Percentiles rank a stretch among this genome's conserved stretches.
Conservation (phyloP, 2,797 vertebrate genomes). For the Myotis daubentonii region DNA sequence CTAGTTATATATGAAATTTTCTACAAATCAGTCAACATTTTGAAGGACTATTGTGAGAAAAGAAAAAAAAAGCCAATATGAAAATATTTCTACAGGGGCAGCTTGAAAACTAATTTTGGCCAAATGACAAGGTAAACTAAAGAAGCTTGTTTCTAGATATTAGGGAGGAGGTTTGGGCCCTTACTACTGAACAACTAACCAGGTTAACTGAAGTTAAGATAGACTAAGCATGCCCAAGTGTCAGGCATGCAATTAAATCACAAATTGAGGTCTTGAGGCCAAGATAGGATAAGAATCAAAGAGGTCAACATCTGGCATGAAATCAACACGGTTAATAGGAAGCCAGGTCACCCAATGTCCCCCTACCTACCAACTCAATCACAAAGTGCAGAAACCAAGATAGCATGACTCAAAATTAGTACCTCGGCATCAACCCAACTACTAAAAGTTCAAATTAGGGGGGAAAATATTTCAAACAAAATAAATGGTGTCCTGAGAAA, state of each 20-base stretch:
- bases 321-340: background rate
- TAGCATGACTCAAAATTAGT: slow-evolving; percentile 16
- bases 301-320: background rate
- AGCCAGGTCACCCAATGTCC: background rate
- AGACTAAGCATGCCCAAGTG: background rate
- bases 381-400: slow-evolving; percentile 41
- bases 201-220: background rate
- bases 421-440: background rate
- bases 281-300: background rate
- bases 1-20: background rate
- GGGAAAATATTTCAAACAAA: background rate
- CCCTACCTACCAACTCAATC: background rate
- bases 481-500: slow-evolving; percentile 32
- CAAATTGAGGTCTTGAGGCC: background rate
- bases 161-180: background rate
- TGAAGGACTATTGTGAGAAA: slow-evolving; percentile 19
- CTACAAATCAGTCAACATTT: background rate
- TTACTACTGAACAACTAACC: background rate
- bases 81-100: background rate
- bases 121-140: slow-evolving; percentile 32
- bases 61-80: background rate
- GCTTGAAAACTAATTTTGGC: background rate
- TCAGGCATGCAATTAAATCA: background rate
- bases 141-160: background rate
- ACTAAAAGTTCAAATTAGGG: slow-evolving; percentile 1